Evolutionary conservation across 2,888 invertebrate species (phyloP).

Genomic region (Orchesella flavescens): DNA sequence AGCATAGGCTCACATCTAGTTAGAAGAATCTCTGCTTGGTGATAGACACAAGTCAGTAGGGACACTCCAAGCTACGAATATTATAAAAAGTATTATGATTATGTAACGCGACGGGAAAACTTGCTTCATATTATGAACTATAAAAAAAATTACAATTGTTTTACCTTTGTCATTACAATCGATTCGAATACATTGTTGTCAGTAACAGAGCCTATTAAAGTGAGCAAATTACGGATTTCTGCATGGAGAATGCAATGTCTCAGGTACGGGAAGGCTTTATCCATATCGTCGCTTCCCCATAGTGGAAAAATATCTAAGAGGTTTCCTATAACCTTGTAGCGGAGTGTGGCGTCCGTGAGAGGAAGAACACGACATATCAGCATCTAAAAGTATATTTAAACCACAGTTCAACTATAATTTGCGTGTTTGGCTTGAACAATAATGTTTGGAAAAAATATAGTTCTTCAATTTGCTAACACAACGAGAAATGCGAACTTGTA

Average conservation of each 20-base stretch:
- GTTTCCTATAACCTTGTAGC: conserved; percentile 63
- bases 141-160: background rate
- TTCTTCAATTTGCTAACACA: background rate
- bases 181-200: conserved; percentile 56
- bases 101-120: too few relatives aligned
- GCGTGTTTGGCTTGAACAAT: background rate
- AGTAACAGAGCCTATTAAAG: conserved; percentile 39
- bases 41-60: conserved; percentile 60
- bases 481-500: background rate
- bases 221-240: conserved; percentile 58
- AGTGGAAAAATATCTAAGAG: conserved; percentile 64
- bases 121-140: too few relatives aligned
- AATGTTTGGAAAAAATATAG: too few relatives aligned
- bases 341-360: conserved; percentile 64
- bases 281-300: conserved; percentile 65
- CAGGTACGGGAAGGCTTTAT: conserved; percentile 68
- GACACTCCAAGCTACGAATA: conserved; percentile 64
- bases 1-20: conserved; percentile 48
- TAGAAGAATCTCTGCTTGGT: conserved; percentile 63
- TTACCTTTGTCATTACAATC: conserved; percentile 45
- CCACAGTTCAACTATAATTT: conserved; percentile 7
- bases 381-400: conserved; percentile 61
- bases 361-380: conserved; percentile 69
- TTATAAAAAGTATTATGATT: background rate
- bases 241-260: conserved; percentile 66